These are phyloP conservation scores for Antitype chi DNA, from an alignment of 2,888 invertebrate species.

Conservation along the genomic window DNA sequence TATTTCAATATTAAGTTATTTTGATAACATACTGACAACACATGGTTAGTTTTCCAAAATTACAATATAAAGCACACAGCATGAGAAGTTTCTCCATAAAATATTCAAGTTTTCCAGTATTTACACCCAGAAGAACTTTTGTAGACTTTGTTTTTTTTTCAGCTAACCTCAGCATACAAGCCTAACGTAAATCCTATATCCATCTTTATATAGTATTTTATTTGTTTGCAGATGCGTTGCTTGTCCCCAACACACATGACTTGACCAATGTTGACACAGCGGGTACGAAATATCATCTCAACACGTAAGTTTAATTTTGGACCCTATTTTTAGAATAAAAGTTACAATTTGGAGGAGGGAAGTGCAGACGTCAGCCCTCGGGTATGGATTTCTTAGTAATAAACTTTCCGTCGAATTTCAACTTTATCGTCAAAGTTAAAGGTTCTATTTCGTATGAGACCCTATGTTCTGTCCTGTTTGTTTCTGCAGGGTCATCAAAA, in stretches of 20 bases:
- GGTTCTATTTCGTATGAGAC: constrained; percentile 56
- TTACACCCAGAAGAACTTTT: constrained; percentile 6
- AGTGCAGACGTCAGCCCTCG: constrained; percentile 48
- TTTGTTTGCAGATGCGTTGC: constrained; percentile 83
- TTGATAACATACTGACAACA: too few relatives aligned
- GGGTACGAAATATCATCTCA: constrained; percentile 63
- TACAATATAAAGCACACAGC: not conserved
- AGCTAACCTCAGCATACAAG: constrained; percentile 11
- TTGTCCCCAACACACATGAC: constrained; percentile 77
- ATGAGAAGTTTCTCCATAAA: constrained; percentile 15
- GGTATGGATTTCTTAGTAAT: constrained; percentile 56
- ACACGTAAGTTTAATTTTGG: constrained; percentile 74
- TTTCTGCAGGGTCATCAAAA: constrained; percentile 12
- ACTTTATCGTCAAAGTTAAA: constrained; percentile 59
- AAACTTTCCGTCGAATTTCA: constrained; percentile 61
- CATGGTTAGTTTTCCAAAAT: not conserved
- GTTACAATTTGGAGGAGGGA: constrained; percentile 44
- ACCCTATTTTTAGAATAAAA: constrained; percentile 58
- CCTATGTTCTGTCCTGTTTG: constrained; percentile 10
- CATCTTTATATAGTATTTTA: constrained; percentile 68
- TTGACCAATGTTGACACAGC: constrained; percentile 74
- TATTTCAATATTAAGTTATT: too few relatives aligned
- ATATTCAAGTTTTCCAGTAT: not conserved
- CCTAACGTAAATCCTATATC: constrained; percentile 30
- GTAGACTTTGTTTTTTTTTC: constrained; percentile 35